Evolutionary conservation across 2,888 invertebrate species (phyloP).

Genomic region (Drosophila paracracens): DNA sequence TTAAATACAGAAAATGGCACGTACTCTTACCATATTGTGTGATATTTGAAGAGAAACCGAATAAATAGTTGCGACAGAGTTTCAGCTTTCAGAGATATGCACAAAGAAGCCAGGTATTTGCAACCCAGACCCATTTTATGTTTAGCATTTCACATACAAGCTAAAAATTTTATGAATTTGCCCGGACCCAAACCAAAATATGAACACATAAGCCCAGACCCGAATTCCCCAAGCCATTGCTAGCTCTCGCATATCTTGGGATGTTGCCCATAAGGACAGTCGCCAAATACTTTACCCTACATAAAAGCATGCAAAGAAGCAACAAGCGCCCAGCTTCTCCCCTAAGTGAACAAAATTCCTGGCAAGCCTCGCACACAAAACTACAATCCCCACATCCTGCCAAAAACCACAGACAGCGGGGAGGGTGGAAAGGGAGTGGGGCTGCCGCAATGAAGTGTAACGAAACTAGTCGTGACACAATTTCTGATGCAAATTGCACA

Average conservation of each 20-base stretch:
- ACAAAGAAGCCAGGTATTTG: constrained; percentile 34
- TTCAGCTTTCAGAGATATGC: constrained; percentile 27
- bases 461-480: constrained; percentile 77
- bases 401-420: constrained; percentile 5
- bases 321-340: constrained; percentile 55
- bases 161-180: constrained; percentile 29
- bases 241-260: constrained; percentile 31
- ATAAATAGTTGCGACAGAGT: constrained; percentile 46
- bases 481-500: constrained; percentile 72
- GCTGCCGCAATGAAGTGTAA: constrained; percentile 48
- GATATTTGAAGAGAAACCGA: background rate
- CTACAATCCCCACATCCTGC: constrained; percentile 9
- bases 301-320: constrained; percentile 62
- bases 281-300: constrained; percentile 61
- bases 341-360: constrained; percentile 67
- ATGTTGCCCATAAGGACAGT: constrained; percentile 19
- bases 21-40: background rate
- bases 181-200: constrained; percentile 12
- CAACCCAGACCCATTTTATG: constrained; percentile 9
- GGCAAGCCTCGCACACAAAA: constrained; percentile 41
- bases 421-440: background rate
- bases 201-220: background rate
- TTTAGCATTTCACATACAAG: constrained; percentile 29
- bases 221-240: background rate
- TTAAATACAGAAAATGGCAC: background rate